Evolutionary conservation across 2,888 invertebrate species (phyloP).

Genomic region (Didymodactylos carnosus): DNA sequence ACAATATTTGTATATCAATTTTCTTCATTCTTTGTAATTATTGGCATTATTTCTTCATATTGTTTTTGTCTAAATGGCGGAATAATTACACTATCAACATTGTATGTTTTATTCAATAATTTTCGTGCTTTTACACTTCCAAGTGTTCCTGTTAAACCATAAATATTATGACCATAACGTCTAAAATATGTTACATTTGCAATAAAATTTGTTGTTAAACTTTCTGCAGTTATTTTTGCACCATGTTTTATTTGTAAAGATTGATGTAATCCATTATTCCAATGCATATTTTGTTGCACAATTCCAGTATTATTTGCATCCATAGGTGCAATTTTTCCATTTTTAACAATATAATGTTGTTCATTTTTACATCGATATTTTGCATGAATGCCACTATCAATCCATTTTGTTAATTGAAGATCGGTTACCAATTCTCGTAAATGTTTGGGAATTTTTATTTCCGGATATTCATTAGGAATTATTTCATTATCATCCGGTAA

Average conservation of each 20-base stretch:
- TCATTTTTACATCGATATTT: neutral
- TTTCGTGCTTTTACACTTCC: conserved; percentile 21
- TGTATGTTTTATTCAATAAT: conserved; percentile 17
- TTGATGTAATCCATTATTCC: conserved; percentile 18
- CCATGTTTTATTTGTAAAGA: conserved; percentile 18
- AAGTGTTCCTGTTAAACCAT: conserved; percentile 22
- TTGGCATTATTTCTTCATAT: neutral
- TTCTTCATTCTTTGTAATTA: neutral
- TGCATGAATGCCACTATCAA: neutral
- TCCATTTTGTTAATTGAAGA: neutral
- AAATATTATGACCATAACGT: conserved; percentile 16
- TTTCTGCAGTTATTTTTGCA: conserved; percentile 10
- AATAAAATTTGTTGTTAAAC: conserved; percentile 16
- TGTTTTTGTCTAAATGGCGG: conserved; percentile 14
- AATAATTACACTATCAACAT: conserved; percentile 12
- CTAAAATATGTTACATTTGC: conserved; percentile 16
- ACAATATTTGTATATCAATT: neutral
- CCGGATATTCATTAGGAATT: neutral
- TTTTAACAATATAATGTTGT: conserved; percentile 1
- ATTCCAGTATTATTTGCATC: conserved; percentile 17
- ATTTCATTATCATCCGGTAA: neutral
- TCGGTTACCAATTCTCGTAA: neutral
- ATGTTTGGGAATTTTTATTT: neutral
- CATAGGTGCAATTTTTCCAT: conserved; percentile 15
- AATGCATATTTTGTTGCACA: conserved; percentile 15